Evolutionary conservation across 2,888 invertebrate species (phyloP).

Genomic region (Pterobdella sp.): DNA sequence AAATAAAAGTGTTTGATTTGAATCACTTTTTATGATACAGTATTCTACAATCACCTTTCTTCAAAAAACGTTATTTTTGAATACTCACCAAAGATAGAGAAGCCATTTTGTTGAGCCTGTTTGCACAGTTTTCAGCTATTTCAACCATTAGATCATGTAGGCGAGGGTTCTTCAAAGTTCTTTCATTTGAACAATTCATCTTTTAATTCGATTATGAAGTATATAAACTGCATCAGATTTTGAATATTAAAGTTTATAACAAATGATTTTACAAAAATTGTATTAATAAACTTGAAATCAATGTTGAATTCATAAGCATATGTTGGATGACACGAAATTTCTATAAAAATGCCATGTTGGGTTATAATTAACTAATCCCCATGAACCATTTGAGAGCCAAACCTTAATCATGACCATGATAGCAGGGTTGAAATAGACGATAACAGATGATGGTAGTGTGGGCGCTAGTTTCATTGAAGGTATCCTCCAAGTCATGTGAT

Average conservation of each 20-base stretch:
- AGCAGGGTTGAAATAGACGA: constrained; percentile 31
- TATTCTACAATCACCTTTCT: no score
- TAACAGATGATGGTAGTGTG: constrained; percentile 13
- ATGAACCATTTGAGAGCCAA: not conserved
- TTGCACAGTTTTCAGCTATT: constrained; percentile 29
- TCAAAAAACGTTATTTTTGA: no score
- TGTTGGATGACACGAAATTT: no score
- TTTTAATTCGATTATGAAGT: not conserved
- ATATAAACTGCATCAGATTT: no score
- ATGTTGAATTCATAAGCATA: not conserved
- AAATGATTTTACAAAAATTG: no score
- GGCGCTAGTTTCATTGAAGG: constrained; percentile 17
- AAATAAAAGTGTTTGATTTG: no score
- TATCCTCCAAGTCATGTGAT: constrained; percentile 30
- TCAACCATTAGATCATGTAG: constrained; percentile 28
- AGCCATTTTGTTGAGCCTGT: constrained; percentile 28
- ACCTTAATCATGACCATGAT: constrained; percentile 33
- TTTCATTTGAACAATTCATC: constrained; percentile 27
- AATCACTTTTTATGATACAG: no score
- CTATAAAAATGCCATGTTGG: no score
- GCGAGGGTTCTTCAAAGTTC: constrained; percentile 5
- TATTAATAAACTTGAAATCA: no score
- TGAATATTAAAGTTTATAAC: no score
- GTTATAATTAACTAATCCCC: no score
- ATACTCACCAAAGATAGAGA: constrained; percentile 19